phyloP scores from a whole-genome alignment of 1,140 invertebrate genomes.

The Meteorus sp. region DNA sequence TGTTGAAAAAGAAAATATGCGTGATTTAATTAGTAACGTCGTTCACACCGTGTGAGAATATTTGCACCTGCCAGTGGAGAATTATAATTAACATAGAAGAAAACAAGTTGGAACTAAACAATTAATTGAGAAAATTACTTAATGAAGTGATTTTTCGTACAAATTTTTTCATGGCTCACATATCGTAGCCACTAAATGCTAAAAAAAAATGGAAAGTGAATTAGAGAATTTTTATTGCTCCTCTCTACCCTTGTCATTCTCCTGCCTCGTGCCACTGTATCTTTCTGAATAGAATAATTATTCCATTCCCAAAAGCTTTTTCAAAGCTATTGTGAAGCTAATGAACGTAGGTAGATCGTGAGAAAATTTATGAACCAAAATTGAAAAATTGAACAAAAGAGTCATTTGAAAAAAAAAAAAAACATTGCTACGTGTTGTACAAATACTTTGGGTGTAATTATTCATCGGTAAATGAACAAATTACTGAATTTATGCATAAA shows the following conservation, averaged over 20 bases:
- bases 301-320: background rate
- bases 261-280: constrained; percentile 10
- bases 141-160: constrained; percentile 19
- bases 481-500: constrained; percentile 36
- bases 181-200: constrained; percentile 11
- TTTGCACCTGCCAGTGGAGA: constrained; percentile 14
- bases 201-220: constrained; percentile 16
- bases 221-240: constrained; percentile 18
- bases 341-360: no score
- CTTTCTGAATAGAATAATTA: background rate
- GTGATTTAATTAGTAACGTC: no score
- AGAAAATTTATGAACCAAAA: no score
- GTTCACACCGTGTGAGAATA: constrained; percentile 9
- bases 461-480: constrained; percentile 35
- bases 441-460: constrained; percentile 34
- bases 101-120: constrained; percentile 4
- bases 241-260: constrained; percentile 7
- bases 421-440: constrained; percentile 33
- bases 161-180: constrained; percentile 21
- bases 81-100: background rate
- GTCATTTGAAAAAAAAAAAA: constrained; percentile 2
- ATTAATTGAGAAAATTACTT: constrained; percentile 3
- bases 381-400: no score
- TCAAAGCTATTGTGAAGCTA: background rate
- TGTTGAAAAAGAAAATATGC: no score